A percentile compares a stretch with the other conserved stretches of the same genome.
phyloP scores from a whole-genome alignment of 2,888 invertebrate genomes.

The Diarsia rubi region DNA sequence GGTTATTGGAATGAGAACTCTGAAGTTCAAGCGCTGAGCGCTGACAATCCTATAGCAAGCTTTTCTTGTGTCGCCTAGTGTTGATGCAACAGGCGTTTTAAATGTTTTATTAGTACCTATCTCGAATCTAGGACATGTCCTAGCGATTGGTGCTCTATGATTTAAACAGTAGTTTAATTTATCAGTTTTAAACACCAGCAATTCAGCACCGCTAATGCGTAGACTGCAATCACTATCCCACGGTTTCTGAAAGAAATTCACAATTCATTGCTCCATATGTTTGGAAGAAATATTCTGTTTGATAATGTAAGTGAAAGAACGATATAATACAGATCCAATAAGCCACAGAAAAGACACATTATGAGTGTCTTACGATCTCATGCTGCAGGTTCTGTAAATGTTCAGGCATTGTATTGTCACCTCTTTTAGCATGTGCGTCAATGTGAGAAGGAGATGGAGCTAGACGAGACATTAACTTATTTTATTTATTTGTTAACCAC shows the following conservation, averaged over 20 bases:
- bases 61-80: background rate
- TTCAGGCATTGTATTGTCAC: background rate
- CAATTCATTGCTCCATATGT: background rate
- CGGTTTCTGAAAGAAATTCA: background rate
- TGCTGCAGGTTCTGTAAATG: background rate
- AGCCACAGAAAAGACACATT: background rate
- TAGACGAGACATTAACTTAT: no score
- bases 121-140: background rate
- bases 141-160: constrained; percentile 10
- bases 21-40: background rate
- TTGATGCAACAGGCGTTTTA: background rate
- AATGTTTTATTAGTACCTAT: background rate
- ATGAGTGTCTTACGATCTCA: background rate
- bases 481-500: no score
- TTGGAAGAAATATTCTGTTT: background rate
- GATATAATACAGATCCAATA: background rate
- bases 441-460: background rate
- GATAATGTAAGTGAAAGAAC: background rate
- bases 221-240: background rate
- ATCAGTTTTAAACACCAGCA: background rate
- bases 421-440: background rate
- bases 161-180: background rate
- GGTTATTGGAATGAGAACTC: background rate
- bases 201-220: background rate
- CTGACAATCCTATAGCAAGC: background rate